These are phyloP conservation scores for Ailurus styani DNA, from an alignment of 2,113 vertebrate genomes.

Conservation along the genomic window DNA sequence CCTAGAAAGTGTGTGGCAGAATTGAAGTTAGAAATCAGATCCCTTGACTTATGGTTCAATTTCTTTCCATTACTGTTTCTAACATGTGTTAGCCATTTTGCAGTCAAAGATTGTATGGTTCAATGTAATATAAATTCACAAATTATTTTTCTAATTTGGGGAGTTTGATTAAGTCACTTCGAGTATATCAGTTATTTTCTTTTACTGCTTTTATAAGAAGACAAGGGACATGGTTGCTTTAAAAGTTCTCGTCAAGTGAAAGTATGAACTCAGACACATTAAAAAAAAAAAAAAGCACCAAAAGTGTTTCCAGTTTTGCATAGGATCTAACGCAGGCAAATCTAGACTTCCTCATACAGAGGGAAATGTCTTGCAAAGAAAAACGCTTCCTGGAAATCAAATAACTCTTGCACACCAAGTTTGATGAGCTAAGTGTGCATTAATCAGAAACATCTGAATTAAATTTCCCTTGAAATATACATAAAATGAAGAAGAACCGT, in stretches of 20 bases:
- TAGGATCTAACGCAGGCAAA: neutral
- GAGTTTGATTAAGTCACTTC: conserved; percentile 50
- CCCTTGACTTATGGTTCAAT: conserved; percentile 35
- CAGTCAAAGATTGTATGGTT: conserved; percentile 42
- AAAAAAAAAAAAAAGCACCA: neutral
- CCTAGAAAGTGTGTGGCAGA: neutral
- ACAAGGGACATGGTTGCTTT: neutral
- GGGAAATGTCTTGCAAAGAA: conserved; percentile 40
- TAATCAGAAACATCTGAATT: conserved; percentile 75
- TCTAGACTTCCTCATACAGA: conserved; percentile 14
- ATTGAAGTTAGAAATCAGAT: conserved; percentile 42
- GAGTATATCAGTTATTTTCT: neutral
- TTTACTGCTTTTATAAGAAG: conserved; percentile 2
- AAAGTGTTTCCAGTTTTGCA: conserved; percentile 25
- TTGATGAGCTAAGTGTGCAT: conserved; percentile 69
- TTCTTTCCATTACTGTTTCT: conserved; percentile 31
- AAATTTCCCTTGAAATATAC: conserved; percentile 75
- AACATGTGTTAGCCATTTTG: conserved; percentile 61
- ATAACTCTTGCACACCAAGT: conserved; percentile 51
- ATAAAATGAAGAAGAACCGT: conserved; percentile 72
- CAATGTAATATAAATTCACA: conserved; percentile 34
- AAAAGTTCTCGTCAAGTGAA: neutral
- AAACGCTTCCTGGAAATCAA: conserved; percentile 64
- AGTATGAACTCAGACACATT: neutral
- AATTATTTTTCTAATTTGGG: conserved; percentile 56